These are phyloP conservation scores for Xiphias gladius DNA, from an alignment of 2,113 vertebrate species.

Conservation along the genomic window DNA sequence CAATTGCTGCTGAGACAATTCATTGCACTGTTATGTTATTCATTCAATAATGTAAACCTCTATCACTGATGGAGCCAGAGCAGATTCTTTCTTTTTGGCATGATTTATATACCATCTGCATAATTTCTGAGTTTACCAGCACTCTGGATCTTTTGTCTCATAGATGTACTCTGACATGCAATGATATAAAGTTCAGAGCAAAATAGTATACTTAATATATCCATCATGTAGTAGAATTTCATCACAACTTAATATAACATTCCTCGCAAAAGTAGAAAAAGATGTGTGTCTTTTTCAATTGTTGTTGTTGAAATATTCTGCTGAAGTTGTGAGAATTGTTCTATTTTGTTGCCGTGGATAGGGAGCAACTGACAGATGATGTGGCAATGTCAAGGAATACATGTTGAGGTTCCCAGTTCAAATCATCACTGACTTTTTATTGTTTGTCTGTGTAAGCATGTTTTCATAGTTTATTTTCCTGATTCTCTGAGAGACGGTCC, in stretches of 20 bases:
- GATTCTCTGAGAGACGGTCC: background rate
- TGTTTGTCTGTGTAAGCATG: constrained; percentile 5
- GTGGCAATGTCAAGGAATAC: constrained; percentile 26
- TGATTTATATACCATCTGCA: constrained; percentile 63
- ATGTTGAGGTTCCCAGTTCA: constrained; percentile 25
- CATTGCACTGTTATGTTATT: constrained; percentile 43
- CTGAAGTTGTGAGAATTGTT: constrained; percentile 19
- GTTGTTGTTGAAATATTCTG: constrained; percentile 28
- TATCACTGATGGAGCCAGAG: constrained; percentile 46
- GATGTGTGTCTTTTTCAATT: constrained; percentile 42
- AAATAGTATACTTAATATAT: constrained; percentile 39
- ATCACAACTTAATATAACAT: constrained; percentile 43
- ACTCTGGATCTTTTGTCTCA: constrained; percentile 30
- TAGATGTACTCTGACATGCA: constrained; percentile 43
- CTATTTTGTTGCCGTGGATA: constrained; percentile 18
- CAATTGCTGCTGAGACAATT: constrained; percentile 46
- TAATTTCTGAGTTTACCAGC: constrained; percentile 39
- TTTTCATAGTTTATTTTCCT: constrained; percentile 25
- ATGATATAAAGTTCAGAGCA: constrained; percentile 18
- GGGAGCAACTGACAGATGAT: constrained; percentile 33
- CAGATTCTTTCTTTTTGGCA: constrained; percentile 53
- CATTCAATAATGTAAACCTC: constrained; percentile 43
- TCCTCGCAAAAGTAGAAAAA: constrained; percentile 55
- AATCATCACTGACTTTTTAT: constrained; percentile 17
- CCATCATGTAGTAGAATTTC: constrained; percentile 48